phyloP scores from a whole-genome alignment of 2,888 invertebrate species.

The Calameuta pallipes region DNA sequence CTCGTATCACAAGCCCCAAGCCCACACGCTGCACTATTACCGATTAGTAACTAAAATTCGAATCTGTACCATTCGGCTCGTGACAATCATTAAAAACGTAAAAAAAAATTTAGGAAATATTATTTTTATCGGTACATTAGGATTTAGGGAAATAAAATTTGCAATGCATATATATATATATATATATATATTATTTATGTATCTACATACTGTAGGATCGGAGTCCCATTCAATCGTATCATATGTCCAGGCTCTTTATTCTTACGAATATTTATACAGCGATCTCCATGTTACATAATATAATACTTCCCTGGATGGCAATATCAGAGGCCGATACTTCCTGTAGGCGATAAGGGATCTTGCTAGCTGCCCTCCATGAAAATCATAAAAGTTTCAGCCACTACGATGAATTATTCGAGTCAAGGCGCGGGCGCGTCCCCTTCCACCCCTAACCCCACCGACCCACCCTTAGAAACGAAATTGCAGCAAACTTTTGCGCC shows the following conservation, averaged over 20 bases:
- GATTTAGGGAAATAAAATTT: no score
- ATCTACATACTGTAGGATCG: not conserved
- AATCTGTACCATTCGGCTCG: not conserved
- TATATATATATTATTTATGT: no score
- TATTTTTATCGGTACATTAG: no score
- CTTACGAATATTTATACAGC: not conserved
- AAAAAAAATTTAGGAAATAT: no score
- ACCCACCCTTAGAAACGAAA: conserved; percentile 32
- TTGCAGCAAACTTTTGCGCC: conserved; percentile 43
- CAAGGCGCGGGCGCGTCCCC: conserved; percentile 18
- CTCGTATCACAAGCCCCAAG: not conserved
- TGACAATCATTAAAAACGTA: not conserved
- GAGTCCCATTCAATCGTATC: not conserved
- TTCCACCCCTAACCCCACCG: not conserved
- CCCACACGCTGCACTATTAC: not conserved
- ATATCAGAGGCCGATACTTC: not conserved
- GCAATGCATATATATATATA: no score
- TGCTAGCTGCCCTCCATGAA: conserved; percentile 35
- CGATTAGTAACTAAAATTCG: not conserved
- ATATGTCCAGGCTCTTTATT: not conserved
- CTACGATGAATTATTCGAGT: conserved; percentile 48
- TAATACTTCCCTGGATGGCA: not conserved
- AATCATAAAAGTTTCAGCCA: conserved; percentile 45
- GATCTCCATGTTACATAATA: not conserved
- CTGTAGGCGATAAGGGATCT: not conserved